Base-by-base conservation (phyloP, 2,888 invertebrate species). In the Folsomia candida region DNA sequence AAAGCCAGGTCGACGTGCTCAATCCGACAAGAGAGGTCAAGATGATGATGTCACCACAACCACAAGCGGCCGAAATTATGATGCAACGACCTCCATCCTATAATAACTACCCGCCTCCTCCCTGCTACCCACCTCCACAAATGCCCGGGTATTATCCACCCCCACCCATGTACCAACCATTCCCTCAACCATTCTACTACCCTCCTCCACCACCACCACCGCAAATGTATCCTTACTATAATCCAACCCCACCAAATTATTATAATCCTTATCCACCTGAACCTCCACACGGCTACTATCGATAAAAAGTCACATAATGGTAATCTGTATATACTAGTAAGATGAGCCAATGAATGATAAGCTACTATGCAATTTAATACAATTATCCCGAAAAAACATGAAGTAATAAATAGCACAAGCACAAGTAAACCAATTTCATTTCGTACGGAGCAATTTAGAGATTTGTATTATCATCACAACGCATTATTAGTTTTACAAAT, bases 1-100 rank as follows among this genome's bases (percentile, higher is more conserved):
- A 69, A 51, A 58, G 66, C 11, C 69, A 69, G 29, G 69, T 72
- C 28, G 63, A 72, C 24, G 72, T 72, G 0, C 27, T 72, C 18
- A 72, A 69, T 60, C 72, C 72, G 1, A 69, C 47, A 18, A 47
- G 47, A 47, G 9, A n/a, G n/a, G n/a, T 57, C 27, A 70, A 70
- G 20, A n/a, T n/a, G n/a, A n/a, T n/a, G n/a, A n/a, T n/a, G n/a
- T 11, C 18, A 18, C 47, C 47, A 47, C 9, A 11, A 11, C 47
- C 47, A 47, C 47, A 47, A 47, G 18, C 18, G 47, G 18, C 18
- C 9, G 9, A 9, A 47, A 47, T 47, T 9, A 47, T 47, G 47
- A 47, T 47, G 47, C 47, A 9, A 47, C 9, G 9, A 47, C 47
- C n/a, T n/a, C n/a, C n/a, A n/a, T n/a, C n/a, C n/a, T n/a, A n/a